Evolutionary conservation across 2,888 invertebrate species (phyloP), one percentile per base, ranked within the genome.

Genomic region (Himalopsyche anomala): DNA sequence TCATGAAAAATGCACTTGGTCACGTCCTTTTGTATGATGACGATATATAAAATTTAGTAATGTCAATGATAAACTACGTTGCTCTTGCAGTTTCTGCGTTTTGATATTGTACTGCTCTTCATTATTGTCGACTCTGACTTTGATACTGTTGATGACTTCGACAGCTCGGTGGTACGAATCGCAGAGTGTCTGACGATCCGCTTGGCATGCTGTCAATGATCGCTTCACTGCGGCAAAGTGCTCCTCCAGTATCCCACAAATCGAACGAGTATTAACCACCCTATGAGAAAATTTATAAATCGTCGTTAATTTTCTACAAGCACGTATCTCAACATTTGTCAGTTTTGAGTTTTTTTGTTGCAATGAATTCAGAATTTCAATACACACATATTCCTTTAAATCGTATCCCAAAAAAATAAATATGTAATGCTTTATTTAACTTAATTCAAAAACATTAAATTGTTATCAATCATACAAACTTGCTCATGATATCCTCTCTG

Each of bases 221-320:
- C 12, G 17, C 15, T 28, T 38, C 45, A 81, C 42, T 17, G 81
- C 80, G 17, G 56, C 80, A 6, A 62, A 38, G 38, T 84, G 84
- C 8, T 17, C 45, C 62, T 56, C 80, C 56, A 84, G 42, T 19
- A 80, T 36, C 0, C 28, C 6, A 62, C 84, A 84, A 38, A 84
- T 84, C 15, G 56, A 80, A n/a, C 84, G 84, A 36, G 84, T 84
- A 36, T 56, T 84, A 4, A 56, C 12, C 42, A 84, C 62, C 42
- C 84, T 84, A 54, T n/a, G 17, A 83, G 36, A 81, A 51, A 51
- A 15, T 9, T 11, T 4, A 28, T 15, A 51, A 51, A 4, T 15
- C 51, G 3, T 51, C 11, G 6, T 45, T 9, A 51, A 15, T 5
- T 15, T 3, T 15, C 51, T 15, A 51, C 51, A 28, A 28, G 28